A percentile compares a stretch with the other conserved stretches of the same genome.
phyloP scores from a whole-genome alignment of 2,113 vertebrate species.

The Chinchilla lanigera region DNA sequence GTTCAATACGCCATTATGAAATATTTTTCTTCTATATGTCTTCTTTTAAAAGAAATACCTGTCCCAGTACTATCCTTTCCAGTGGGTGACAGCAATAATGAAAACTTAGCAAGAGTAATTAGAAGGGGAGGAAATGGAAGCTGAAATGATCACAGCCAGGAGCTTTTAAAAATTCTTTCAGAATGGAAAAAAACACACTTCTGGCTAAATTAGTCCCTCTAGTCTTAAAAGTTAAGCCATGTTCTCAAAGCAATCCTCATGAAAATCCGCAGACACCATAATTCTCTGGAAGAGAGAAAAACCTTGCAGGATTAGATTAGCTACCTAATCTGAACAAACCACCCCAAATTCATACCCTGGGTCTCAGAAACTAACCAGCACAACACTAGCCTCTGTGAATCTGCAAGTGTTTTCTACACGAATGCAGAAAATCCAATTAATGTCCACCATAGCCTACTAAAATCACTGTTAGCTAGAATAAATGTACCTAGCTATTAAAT shows the following conservation, averaged over 20 bases:
- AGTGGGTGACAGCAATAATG: background rate
- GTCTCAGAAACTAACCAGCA: background rate
- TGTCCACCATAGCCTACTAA: background rate
- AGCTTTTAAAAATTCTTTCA: constrained; percentile 38
- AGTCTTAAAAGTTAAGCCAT: constrained; percentile 25
- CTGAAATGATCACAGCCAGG: background rate
- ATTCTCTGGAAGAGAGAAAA: background rate
- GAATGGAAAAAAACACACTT: background rate
- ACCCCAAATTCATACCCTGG: background rate
- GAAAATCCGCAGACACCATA: background rate
- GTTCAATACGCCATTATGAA: background rate
- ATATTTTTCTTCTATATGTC: background rate
- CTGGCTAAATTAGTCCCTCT: background rate
- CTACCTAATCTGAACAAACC: background rate
- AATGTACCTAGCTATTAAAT: background rate
- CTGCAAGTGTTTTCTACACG: background rate
- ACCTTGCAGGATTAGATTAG: background rate
- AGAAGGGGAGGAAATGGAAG: background rate
- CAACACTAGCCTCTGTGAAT: background rate
- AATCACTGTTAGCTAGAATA: constrained; percentile 15
- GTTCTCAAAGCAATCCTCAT: background rate
- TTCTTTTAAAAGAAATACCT: constrained; percentile 22
- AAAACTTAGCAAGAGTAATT: background rate
- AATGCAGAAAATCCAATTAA: background rate
- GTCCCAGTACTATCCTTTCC: background rate